A percentile compares a stretch with the other conserved stretches of the same genome.
Conservation (phyloP, 2,888 invertebrate genomes). For the Cephus spinipes region DNA sequence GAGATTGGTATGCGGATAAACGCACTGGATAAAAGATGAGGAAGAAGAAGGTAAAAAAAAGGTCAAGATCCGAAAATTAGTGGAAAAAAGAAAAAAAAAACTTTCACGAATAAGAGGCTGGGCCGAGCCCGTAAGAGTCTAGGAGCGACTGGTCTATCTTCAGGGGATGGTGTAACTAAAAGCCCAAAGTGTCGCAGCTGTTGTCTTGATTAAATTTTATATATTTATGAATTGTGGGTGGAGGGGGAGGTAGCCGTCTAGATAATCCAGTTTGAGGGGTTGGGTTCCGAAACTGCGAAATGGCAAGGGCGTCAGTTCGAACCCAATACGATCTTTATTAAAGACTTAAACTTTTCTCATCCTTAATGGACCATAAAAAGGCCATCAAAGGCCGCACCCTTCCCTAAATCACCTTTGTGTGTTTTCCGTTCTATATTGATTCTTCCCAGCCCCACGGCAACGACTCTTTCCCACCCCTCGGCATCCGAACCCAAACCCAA, state of each 20-base stretch:
- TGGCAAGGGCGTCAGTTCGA: neutral
- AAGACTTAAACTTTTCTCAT: constrained; percentile 19
- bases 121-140: neutral
- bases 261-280: neutral
- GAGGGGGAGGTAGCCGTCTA: neutral
- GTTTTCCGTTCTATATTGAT: constrained; percentile 9
- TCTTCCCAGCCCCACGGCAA: neutral
- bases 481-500: too few species aligned
- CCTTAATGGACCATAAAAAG: constrained; percentile 32
- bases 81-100: neutral
- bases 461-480: constrained; percentile 6
- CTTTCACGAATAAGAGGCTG: neutral
- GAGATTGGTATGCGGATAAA: neutral
- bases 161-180: neutral
- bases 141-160: neutral
- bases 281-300: neutral
- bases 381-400: constrained; percentile 24
- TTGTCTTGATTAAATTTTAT: constrained; percentile 28
- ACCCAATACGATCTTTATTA: constrained; percentile 20
- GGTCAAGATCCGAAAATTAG: neutral
- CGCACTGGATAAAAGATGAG: neutral
- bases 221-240: constrained; percentile 3
- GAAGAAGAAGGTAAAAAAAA: neutral
- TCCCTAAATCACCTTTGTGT: constrained; percentile 19
- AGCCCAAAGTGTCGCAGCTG: neutral